Evolutionary conservation across 2,797 vertebrate genomes (phyloP).

Genomic region (Furcifer pardalis): DNA sequence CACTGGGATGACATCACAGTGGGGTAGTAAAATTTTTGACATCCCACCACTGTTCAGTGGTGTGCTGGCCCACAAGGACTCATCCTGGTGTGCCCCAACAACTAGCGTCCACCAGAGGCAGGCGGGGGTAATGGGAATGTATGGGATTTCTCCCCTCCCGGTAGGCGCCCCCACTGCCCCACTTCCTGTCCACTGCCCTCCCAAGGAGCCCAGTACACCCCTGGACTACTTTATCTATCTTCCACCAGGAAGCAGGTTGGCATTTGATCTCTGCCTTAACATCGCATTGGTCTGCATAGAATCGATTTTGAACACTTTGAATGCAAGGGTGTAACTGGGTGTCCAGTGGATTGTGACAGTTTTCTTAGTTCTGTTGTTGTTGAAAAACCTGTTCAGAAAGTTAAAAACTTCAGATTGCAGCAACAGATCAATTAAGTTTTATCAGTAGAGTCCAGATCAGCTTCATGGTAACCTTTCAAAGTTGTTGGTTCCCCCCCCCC

Average conservation of each 20-base stretch:
- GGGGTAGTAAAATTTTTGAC: no score
- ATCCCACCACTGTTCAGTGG: no score
- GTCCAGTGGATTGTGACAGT: neutral
- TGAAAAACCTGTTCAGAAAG: neutral
- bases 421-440: conserved; percentile 44
- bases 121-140: no score
- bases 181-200: no score
- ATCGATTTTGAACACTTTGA: neutral
- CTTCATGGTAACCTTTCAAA: conserved; percentile 38
- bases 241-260: neutral
- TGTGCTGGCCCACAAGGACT: no score
- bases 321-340: neutral
- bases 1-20: no score
- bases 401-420: neutral
- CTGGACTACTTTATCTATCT: neutral
- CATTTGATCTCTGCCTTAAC: neutral
- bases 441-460: conserved; percentile 38
- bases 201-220: no score
- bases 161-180: no score
- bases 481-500: neutral
- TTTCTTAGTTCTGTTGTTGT: neutral
- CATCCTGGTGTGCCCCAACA: no score
- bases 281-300: neutral
- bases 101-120: no score
- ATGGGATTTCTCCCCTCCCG: no score